phyloP scores from a whole-genome alignment of 2,113 vertebrate genomes.

The Aleadryas rufinucha region DNA sequence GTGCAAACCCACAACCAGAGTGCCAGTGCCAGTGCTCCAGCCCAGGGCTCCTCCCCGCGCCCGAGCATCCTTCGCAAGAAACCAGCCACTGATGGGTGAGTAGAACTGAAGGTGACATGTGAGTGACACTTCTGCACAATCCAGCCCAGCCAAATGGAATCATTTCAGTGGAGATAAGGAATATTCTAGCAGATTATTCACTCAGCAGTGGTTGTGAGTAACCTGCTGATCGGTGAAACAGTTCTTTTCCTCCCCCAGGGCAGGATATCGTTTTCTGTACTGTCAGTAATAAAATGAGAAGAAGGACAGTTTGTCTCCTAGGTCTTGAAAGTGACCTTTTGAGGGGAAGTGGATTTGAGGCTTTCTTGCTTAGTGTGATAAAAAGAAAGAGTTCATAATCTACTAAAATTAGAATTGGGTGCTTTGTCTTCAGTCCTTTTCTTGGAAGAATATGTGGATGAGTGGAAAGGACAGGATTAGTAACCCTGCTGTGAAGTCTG shows the following conservation, averaged over 20 bases:
- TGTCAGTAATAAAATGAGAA: not conserved
- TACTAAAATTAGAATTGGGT: not conserved
- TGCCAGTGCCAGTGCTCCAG: constrained; percentile 79
- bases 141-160: not conserved
- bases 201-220: not conserved
- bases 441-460: constrained; percentile 12
- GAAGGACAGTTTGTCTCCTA: not conserved
- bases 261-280: not conserved
- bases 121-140: not conserved
- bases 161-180: not conserved
- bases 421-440: constrained; percentile 30
- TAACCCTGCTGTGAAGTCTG: constrained; percentile 30
- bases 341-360: not conserved
- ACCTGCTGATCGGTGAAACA: not conserved
- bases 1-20: constrained; percentile 92
- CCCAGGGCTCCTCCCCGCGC: constrained; percentile 91
- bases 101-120: not conserved
- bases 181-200: not conserved
- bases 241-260: not conserved
- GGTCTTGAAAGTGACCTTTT: not conserved
- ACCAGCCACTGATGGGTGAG: constrained; percentile 90
- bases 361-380: not conserved
- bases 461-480: constrained; percentile 36
- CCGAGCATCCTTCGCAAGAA: constrained; percentile 98
- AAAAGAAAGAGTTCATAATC: not conserved